Evolutionary conservation across 1,140 invertebrate genomes (phyloP).

Genomic region (Psix sp.): DNA sequence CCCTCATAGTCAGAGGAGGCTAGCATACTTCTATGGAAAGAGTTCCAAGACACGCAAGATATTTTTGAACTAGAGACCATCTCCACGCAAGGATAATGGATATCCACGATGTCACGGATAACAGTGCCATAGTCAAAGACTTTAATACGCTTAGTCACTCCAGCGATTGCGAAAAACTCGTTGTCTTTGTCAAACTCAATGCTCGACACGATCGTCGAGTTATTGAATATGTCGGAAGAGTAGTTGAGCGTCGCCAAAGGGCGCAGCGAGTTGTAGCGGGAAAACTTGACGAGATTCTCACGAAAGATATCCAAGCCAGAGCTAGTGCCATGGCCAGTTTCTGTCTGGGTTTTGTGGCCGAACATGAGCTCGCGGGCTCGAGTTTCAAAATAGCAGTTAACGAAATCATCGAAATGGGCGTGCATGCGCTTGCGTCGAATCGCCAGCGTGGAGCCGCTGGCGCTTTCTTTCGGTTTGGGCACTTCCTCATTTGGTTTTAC

Average conservation of each 20-base stretch:
- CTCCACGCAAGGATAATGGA: constrained; percentile 95
- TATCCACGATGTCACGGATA: constrained; percentile 88
- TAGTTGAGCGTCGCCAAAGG: constrained; percentile 93
- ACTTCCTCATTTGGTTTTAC: constrained; percentile 70
- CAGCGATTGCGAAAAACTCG: constrained; percentile 97
- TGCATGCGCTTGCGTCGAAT: constrained; percentile 86
- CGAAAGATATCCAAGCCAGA: constrained; percentile 88
- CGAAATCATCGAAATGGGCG: constrained; percentile 93
- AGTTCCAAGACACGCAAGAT: constrained; percentile 96
- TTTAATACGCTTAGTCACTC: constrained; percentile 97
- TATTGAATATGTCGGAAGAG: constrained; percentile 91
- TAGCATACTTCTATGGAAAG: constrained; percentile 92
- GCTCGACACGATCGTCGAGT: constrained; percentile 95
- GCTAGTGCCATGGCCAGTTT: constrained; percentile 67
- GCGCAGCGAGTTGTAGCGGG: constrained; percentile 86
- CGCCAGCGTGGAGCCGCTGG: constrained; percentile 77
- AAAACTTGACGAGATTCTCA: constrained; percentile 93
- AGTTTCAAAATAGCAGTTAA: constrained; percentile 89
- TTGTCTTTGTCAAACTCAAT: constrained; percentile 98
- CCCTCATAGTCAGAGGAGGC: constrained; percentile 98
- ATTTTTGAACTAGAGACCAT: constrained; percentile 97
- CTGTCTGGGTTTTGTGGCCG: constrained; percentile 69
- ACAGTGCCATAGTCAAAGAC: constrained; percentile 94
- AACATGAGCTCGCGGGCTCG: constrained; percentile 85
- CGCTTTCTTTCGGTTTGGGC: constrained; percentile 19